phyloP scores from a whole-genome alignment of 64 coral and sea anemone genomes.

The Montipora efflorescens region DNA sequence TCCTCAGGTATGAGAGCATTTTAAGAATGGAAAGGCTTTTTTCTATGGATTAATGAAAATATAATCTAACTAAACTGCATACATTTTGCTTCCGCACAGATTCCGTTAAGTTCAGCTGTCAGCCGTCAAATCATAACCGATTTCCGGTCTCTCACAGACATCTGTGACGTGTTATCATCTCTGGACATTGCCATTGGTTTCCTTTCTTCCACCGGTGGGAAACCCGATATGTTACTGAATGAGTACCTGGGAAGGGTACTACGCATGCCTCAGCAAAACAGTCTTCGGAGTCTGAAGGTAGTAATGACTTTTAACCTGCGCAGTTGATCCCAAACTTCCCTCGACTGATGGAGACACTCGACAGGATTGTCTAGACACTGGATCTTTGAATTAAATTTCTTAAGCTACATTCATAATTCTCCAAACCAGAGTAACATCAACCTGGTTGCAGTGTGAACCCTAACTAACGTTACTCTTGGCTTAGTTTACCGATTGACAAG shows the following conservation, averaged over 20 bases:
- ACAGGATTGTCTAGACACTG: too few species aligned
- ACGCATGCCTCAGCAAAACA: constrained; percentile 55
- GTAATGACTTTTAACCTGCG: not conserved
- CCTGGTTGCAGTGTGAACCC: too few species aligned
- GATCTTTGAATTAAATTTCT: too few species aligned
- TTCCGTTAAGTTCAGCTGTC: constrained; percentile 22
- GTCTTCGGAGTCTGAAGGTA: constrained; percentile 72
- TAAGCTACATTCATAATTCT: too few species aligned
- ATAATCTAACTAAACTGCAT: too few species aligned
- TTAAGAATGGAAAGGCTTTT: too few species aligned
- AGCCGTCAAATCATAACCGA: constrained; percentile 56
- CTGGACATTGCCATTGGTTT: constrained; percentile 85
- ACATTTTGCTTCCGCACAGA: not conserved
- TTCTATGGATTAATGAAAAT: too few species aligned
- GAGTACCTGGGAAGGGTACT: constrained; percentile 51
- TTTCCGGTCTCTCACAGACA: constrained; percentile 55
- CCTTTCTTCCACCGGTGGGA: constrained; percentile 69
- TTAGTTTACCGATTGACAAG: too few species aligned
- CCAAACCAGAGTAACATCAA: too few species aligned
- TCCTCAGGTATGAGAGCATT: constrained; percentile 51
- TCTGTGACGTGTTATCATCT: constrained; percentile 73
- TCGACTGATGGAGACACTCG: too few species aligned
- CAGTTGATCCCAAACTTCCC: too few species aligned
- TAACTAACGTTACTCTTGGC: too few species aligned
- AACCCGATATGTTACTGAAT: constrained; percentile 38